Evolutionary conservation across 2,888 invertebrate genomes (phyloP).

Genomic region (Pheosia gnoma): DNA sequence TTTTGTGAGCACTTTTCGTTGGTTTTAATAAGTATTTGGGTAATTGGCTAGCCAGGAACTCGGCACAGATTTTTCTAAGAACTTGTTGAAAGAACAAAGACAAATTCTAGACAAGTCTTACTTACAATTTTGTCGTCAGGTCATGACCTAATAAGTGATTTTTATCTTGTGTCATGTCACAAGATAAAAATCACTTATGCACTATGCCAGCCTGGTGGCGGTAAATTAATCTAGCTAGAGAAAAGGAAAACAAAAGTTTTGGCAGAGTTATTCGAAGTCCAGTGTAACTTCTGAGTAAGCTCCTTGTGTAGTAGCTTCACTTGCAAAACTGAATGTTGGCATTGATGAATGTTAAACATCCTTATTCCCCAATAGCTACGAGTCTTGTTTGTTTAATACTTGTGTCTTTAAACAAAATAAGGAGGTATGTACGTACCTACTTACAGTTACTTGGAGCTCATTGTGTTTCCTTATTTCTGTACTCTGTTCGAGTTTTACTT

Average conservation of each 20-base stretch:
- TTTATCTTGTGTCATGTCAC: too few species aligned
- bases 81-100: too few species aligned
- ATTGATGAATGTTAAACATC: background rate
- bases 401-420: background rate
- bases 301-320: background rate
- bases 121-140: too few species aligned
- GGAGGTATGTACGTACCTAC: background rate
- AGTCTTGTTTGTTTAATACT: background rate
- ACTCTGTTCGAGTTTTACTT: background rate
- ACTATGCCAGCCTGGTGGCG: background rate
- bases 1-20: background rate
- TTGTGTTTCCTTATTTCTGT: background rate
- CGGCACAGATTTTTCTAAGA: background rate
- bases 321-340: conserved; percentile 3
- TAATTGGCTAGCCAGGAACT: background rate
- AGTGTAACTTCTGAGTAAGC: background rate
- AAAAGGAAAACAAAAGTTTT: conserved; percentile 1
- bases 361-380: conserved; percentile 1
- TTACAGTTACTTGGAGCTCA: background rate
- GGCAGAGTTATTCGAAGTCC: background rate
- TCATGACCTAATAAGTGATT: too few species aligned
- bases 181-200: too few species aligned
- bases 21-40: background rate
- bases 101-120: too few species aligned
- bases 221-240: background rate